A percentile compares a stretch with the other conserved stretches of the same genome.
phyloP scores from a whole-genome alignment of 2,797 vertebrate species.

The Nannoperca australis region DNA sequence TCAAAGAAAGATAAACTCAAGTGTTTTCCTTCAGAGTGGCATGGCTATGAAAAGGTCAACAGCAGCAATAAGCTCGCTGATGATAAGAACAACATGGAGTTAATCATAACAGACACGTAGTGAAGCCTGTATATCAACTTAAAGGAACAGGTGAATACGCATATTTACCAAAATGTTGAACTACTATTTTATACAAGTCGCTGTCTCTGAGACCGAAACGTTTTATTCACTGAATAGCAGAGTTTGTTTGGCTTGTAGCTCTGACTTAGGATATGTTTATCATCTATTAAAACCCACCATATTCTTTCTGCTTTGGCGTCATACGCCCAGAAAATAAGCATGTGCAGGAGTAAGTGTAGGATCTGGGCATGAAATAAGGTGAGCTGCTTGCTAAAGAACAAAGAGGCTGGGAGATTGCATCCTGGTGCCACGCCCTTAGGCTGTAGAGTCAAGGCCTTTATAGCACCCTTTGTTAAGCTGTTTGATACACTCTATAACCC shows the following conservation, averaged over 20 bases:
- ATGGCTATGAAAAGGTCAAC: constrained; percentile 48
- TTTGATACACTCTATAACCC: constrained; percentile 67
- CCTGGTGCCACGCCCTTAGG: constrained; percentile 72
- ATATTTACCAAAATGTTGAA: neutral
- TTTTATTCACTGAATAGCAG: constrained; percentile 4
- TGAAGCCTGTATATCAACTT: neutral
- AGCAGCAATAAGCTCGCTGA: constrained; percentile 16
- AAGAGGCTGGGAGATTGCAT: constrained; percentile 69
- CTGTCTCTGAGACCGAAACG: constrained; percentile 7
- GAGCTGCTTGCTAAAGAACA: constrained; percentile 69
- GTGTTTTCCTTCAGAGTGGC: constrained; percentile 26
- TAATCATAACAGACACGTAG: constrained; percentile 9
- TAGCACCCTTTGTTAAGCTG: constrained; percentile 71
- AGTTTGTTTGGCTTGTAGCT: constrained; percentile 11
- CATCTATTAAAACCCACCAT: constrained; percentile 11
- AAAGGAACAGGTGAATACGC: constrained; percentile 3
- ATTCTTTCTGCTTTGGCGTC: constrained; percentile 29
- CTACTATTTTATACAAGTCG: neutral
- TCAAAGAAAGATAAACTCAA: constrained; percentile 30
- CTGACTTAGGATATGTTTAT: constrained; percentile 46
- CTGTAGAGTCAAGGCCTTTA: constrained; percentile 70
- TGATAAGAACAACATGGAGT: constrained; percentile 43
- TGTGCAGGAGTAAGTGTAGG: constrained; percentile 30
- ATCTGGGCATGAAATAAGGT: constrained; percentile 52
- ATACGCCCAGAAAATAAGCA: constrained; percentile 27